phyloP scores from a whole-genome alignment of 2,113 vertebrate genomes.

The Brachyistius frenatus region DNA sequence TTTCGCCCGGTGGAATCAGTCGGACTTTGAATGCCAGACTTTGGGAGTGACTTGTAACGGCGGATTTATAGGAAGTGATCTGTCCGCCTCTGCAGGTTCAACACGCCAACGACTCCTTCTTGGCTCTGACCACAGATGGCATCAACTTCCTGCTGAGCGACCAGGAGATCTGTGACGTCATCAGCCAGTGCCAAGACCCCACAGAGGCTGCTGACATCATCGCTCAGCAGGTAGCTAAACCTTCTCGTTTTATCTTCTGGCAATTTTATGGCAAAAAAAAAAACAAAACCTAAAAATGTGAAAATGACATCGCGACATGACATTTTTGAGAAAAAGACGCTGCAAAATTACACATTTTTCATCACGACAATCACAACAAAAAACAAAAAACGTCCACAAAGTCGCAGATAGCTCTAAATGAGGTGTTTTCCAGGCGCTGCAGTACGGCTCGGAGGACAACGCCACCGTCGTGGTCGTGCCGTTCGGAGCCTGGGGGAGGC shows the following conservation, averaged over 20 bases:
- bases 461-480: slow-evolving; percentile 90
- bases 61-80: no score
- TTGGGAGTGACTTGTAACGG: no score
- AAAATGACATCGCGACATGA: no score
- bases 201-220: slow-evolving; percentile 90
- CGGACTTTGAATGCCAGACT: background rate
- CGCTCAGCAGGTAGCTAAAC: slow-evolving; percentile 83
- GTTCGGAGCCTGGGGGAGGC: slow-evolving; percentile 94
- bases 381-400: no score
- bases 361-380: no score
- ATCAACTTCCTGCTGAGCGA: slow-evolving; percentile 98
- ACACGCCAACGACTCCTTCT: slow-evolving; percentile 90
- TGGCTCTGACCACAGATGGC: slow-evolving; percentile 94
- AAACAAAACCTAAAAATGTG: background rate
- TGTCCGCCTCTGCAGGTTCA: slow-evolving; percentile 84
- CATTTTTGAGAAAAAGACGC: no score
- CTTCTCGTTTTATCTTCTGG: background rate
- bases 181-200: slow-evolving; percentile 92
- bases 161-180: slow-evolving; percentile 94
- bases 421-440: slow-evolving; percentile 84
- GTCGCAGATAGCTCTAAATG: no score
- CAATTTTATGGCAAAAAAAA: background rate
- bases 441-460: slow-evolving; percentile 95
- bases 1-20: background rate
- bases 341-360: no score